These are phyloP conservation scores for Perodicticus potto DNA, from an alignment of 2,797 vertebrate genomes.

Conservation along the genomic window DNA sequence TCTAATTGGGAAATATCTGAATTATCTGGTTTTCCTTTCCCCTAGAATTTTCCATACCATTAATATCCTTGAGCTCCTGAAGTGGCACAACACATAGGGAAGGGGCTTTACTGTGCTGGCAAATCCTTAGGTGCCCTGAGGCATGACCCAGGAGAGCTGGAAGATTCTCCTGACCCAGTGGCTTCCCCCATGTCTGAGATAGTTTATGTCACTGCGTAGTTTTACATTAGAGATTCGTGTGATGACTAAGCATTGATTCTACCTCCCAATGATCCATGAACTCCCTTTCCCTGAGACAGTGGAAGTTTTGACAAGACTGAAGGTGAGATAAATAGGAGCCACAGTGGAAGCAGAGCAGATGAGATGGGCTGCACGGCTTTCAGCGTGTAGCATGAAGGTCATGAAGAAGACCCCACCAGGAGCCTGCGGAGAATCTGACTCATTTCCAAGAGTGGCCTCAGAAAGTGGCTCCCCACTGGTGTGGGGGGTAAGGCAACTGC, in stretches of 20 bases:
- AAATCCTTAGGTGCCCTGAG: neutral
- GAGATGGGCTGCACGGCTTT: neutral
- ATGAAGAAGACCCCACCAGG: neutral
- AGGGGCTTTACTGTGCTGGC: neutral
- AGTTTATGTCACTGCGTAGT: neutral
- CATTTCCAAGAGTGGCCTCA: neutral
- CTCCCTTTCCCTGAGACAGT: neutral
- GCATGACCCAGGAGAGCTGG: neutral
- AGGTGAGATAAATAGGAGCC: neutral
- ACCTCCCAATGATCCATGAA: neutral
- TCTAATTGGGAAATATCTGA: neutral
- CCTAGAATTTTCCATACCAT: neutral
- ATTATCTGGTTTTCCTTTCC: neutral
- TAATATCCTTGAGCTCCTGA: neutral
- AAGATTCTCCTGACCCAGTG: neutral
- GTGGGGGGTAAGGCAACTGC: neutral
- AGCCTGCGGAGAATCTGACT: neutral
- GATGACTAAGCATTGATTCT: neutral
- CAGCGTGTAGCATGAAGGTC: neutral
- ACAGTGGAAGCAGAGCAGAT: neutral
- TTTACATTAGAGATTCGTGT: neutral
- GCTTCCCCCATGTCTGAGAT: neutral
- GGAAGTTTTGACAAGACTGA: neutral
- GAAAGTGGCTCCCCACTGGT: neutral
- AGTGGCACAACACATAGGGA: neutral